Conservation (phyloP, 2,113 vertebrate species). For the Gopherus evgoodei region DNA sequence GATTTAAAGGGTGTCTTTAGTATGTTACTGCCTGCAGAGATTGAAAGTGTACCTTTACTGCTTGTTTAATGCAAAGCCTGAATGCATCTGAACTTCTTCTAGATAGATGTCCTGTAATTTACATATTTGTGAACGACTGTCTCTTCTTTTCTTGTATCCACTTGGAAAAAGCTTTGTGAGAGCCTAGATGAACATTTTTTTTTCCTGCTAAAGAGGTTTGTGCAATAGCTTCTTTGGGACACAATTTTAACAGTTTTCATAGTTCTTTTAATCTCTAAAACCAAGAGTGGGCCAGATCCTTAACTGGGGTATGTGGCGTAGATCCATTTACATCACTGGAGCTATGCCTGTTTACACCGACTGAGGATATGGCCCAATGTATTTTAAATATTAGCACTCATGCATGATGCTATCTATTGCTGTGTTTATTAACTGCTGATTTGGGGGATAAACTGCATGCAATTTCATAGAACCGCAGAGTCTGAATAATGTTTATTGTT, state of each 20-base stretch:
- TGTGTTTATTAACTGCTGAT: conserved; percentile 26
- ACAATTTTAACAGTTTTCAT: background rate
- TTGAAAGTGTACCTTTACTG: background rate
- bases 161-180: background rate
- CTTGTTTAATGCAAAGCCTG: background rate
- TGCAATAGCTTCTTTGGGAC: background rate
- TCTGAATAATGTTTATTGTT: conserved; percentile 13
- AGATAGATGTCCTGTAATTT: background rate
- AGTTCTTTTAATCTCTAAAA: background rate
- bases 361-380: background rate
- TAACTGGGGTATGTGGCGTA: background rate
- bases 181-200: background rate
- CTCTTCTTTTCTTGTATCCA: background rate
- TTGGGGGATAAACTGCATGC: conserved; percentile 42
- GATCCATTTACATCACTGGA: background rate
- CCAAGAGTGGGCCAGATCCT: background rate
- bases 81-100: background rate
- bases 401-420: conserved; percentile 21
- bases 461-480: background rate
- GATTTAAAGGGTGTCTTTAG: background rate
- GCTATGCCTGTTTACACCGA: accelerated
- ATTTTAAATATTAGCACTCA: background rate
- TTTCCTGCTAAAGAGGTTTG: background rate
- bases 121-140: background rate
- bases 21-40: background rate